Evolutionary conservation across 2,113 vertebrate genomes (phyloP).

Genomic region (Hyla sarda): DNA sequence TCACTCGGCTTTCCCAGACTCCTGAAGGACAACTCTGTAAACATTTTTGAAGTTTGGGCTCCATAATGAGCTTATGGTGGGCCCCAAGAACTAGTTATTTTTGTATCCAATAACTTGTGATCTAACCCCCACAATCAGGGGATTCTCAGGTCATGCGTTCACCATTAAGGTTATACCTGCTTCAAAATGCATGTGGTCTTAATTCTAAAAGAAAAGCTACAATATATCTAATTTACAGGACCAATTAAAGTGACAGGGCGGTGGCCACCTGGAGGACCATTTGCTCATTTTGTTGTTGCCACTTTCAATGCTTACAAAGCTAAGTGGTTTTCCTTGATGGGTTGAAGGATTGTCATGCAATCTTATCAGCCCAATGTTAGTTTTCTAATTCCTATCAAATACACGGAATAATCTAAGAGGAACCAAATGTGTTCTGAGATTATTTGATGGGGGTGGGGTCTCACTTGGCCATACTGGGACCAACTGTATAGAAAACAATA

Average conservation of each 20-base stretch:
- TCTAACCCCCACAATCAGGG: not conserved
- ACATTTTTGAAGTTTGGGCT: too few relatives aligned
- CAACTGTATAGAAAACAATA: not conserved
- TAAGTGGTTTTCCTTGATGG: slow-evolving; percentile 76
- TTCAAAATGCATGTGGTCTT: not conserved
- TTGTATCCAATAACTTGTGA: slow-evolving; percentile 3
- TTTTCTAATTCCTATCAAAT: slow-evolving; percentile 77
- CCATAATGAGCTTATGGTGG: not conserved
- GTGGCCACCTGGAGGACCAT: too few relatives aligned
- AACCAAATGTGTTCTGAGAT: slow-evolving; percentile 75
- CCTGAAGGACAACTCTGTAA: not conserved
- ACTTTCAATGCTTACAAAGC: too few relatives aligned
- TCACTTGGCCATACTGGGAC: too few relatives aligned
- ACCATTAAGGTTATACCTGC: not conserved
- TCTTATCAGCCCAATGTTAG: slow-evolving; percentile 81
- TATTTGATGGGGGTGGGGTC: not conserved
- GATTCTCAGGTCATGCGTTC: not conserved
- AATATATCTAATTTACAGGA: not conserved
- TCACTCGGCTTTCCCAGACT: not conserved
- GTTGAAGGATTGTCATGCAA: slow-evolving; percentile 78
- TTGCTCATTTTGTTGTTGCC: too few relatives aligned
- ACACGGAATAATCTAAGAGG: slow-evolving; percentile 74
- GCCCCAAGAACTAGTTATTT: not conserved
- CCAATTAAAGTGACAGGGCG: too few relatives aligned
- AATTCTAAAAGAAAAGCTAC: not conserved